These are phyloP conservation scores for Entomobrya proxima DNA, from an alignment of 2,888 invertebrate species.

Conservation along the genomic window DNA sequence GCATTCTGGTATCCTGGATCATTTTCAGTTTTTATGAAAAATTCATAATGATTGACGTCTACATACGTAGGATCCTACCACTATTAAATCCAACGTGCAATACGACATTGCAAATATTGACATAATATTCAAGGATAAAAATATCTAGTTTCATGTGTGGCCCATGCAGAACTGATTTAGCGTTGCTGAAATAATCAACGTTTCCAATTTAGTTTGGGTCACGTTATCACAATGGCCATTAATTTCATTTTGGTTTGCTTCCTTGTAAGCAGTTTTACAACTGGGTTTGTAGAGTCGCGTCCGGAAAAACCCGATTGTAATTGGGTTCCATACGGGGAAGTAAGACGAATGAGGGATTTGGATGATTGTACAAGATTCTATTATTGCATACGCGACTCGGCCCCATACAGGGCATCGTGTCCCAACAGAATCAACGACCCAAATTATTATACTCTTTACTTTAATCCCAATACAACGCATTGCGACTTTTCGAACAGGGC, in stretches of 20 bases:
- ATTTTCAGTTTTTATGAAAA: no score
- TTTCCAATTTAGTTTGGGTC: background rate
- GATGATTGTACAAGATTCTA: slow-evolving; percentile 28
- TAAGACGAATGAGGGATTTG: slow-evolving; percentile 26
- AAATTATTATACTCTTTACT: background rate
- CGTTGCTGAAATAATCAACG: background rate
- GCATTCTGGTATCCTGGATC: no score
- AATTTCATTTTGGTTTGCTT: background rate
- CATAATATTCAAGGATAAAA: no score
- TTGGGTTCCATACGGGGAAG: slow-evolving; percentile 8
- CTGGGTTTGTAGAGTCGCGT: background rate
- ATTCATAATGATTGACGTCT: no score
- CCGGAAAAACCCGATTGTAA: slow-evolving; percentile 42
- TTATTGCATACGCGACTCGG: slow-evolving; percentile 6
- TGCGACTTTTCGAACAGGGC: slow-evolving; percentile 23
- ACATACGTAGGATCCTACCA: no score
- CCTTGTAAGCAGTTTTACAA: no score
- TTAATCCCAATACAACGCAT: slow-evolving; percentile 15
- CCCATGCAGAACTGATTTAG: background rate
- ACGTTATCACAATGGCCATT: background rate
- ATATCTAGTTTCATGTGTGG: no score
- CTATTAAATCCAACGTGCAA: no score
- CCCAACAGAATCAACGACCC: background rate
- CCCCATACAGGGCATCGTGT: slow-evolving; percentile 2
- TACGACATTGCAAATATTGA: no score